Evolutionary conservation across 2,113 vertebrate species (phyloP).

Genomic region (Cebus imitator): DNA sequence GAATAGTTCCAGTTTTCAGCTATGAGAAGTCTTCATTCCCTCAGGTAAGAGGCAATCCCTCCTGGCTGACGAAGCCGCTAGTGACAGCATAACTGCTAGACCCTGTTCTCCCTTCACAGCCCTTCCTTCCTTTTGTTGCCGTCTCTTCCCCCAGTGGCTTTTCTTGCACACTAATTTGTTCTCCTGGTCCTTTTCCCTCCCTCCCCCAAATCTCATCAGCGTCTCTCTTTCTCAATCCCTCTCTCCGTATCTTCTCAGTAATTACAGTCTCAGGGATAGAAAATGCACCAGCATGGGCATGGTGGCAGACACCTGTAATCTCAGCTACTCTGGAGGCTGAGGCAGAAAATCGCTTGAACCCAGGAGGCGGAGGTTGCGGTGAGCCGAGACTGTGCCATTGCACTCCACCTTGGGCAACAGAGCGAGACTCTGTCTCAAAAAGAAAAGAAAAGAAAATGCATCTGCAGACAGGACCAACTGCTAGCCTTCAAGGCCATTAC

Average conservation of each 20-base stretch:
- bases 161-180: neutral
- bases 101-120: neutral
- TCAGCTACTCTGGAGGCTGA: no score
- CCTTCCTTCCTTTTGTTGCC: neutral
- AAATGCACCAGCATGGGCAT: no score
- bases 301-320: no score
- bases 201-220: neutral
- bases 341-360: no score
- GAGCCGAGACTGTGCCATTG: no score
- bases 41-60: neutral
- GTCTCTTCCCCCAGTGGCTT: neutral
- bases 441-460: no score
- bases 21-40: conserved; percentile 5
- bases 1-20: neutral
- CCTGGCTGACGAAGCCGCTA: neutral
- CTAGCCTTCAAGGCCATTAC: neutral
- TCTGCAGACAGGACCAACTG: neutral
- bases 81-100: neutral
- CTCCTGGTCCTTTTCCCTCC: no score
- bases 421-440: no score
- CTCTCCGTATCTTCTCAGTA: neutral
- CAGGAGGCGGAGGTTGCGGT: no score
- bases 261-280: neutral
- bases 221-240: neutral
- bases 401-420: no score